phyloP scores from a whole-genome alignment of 2,888 invertebrate genomes.

The Yponomeuta malinellus region DNA sequence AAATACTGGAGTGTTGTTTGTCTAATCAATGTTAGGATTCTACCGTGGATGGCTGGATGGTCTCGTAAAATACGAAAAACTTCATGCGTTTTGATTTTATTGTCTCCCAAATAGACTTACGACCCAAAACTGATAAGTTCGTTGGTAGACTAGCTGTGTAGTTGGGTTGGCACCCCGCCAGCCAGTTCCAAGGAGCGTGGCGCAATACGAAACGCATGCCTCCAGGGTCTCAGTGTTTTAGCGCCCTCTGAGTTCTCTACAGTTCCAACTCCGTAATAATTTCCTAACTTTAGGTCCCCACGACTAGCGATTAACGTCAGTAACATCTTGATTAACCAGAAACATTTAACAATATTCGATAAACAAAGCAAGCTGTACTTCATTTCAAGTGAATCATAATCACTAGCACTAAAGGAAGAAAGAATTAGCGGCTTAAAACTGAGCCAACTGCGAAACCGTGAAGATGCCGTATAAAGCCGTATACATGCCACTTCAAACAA shows the following conservation, averaged over 20 bases:
- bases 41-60: not conserved
- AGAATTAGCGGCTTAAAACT: not conserved
- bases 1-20: not conserved
- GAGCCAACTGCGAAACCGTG: not conserved
- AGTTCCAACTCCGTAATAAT: not conserved
- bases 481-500: too few relatives aligned
- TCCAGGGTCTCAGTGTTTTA: not conserved
- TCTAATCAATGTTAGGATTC: not conserved
- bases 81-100: not conserved
- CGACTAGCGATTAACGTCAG: not conserved
- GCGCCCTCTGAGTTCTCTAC: not conserved
- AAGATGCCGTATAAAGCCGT: not conserved
- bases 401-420: not conserved
- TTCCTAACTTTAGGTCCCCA: not conserved
- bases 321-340: not conserved
- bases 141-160: not conserved
- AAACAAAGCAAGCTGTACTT: not conserved
- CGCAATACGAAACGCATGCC: not conserved
- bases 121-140: constrained; percentile 6
- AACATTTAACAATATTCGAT: not conserved
- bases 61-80: not conserved
- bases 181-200: not conserved
- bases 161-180: constrained; percentile 2
- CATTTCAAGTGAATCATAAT: not conserved
- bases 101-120: not conserved